Evolutionary conservation across 2,888 invertebrate genomes (phyloP).

Genomic region (Ashinkailepas kermadecensis): DNA sequence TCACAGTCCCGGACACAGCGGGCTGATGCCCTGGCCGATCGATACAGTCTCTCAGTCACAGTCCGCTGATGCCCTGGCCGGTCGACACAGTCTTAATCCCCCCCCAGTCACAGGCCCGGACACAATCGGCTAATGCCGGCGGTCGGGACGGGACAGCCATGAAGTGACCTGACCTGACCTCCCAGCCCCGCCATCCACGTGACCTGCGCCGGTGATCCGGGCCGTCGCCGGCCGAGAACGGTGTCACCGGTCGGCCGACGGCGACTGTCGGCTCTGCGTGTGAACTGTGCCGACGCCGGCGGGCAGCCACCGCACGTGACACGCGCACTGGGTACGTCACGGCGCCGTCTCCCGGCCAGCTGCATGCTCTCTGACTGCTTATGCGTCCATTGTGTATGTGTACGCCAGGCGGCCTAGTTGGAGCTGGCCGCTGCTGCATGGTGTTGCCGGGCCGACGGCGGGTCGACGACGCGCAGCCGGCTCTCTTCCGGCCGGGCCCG

Average conservation of each 20-base stretch:
- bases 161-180: not conserved
- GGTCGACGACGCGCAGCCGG: too few species aligned
- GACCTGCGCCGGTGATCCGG: not conserved
- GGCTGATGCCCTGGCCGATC: too few species aligned
- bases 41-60: too few species aligned
- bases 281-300: not conserved
- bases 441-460: too few species aligned
- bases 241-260: not conserved
- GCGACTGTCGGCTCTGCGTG: not conserved
- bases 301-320: not conserved
- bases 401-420: not conserved
- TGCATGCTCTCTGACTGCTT: conserved; percentile 8
- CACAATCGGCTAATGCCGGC: too few species aligned
- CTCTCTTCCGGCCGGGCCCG: too few species aligned
- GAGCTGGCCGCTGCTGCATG: not conserved
- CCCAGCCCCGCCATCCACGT: not conserved
- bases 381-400: not conserved
- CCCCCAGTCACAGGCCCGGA: too few species aligned
- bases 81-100: too few species aligned
- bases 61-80: too few species aligned
- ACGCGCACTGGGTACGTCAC: not conserved
- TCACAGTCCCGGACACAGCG: too few species aligned
- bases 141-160: too few species aligned
- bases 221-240: not conserved
- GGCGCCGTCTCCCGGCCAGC: not conserved